Percentiles rank a stretch among this genome's conserved stretches.
These are phyloP conservation scores for Eurystomus glaucurus DNA, from an alignment of 2,797 vertebrate species.

Conservation along the genomic window DNA sequence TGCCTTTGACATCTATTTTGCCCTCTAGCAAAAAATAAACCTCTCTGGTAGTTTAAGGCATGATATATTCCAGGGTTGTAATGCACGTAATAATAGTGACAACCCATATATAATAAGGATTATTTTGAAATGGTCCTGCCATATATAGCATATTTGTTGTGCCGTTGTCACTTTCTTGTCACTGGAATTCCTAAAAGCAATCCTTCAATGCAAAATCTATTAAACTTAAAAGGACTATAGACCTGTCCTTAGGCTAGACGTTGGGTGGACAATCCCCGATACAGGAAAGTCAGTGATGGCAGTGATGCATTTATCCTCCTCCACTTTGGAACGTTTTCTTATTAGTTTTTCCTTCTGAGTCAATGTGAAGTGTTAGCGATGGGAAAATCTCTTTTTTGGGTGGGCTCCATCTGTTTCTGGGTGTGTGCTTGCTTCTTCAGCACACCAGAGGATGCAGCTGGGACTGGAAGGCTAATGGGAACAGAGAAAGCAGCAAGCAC, in stretches of 20 bases:
- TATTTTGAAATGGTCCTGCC: not conserved
- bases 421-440: not conserved
- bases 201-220: not conserved
- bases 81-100: not conserved
- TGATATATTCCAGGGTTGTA: not conserved
- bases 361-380: not conserved
- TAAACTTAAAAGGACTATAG: not conserved
- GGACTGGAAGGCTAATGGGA: not conserved
- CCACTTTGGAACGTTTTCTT: not conserved
- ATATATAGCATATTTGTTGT: not conserved
- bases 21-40: not conserved
- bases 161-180: not conserved
- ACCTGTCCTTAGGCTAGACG: not conserved
- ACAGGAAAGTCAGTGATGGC: not conserved
- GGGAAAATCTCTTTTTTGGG: constrained; percentile 28
- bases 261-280: not conserved
- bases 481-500: not conserved
- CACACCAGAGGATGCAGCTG: not conserved
- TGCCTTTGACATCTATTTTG: not conserved
- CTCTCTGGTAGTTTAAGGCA: not conserved
- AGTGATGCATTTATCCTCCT: not conserved
- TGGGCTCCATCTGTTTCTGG: constrained; percentile 58
- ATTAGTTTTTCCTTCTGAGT: not conserved
- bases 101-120: not conserved
- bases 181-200: not conserved